A percentile compares a stretch with the other conserved stretches of the same genome.
Evolutionary conservation across 2,797 vertebrate species (phyloP).

Genomic region (Odontamblyopus lacepedii): DNA sequence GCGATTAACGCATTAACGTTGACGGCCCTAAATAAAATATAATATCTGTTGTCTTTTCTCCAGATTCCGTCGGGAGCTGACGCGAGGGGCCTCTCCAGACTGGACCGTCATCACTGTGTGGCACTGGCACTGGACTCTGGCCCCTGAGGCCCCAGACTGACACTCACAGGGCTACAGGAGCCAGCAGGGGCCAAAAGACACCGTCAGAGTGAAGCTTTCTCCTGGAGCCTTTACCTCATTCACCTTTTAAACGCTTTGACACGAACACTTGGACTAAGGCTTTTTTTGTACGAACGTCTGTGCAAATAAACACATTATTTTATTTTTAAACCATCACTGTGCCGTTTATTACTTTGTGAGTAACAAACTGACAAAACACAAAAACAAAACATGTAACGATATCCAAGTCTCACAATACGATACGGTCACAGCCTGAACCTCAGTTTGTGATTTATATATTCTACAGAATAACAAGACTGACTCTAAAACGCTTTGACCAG

Average conservation of each 20-base stretch:
- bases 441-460: too few relatives aligned
- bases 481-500: too few relatives aligned
- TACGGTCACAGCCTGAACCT: too few relatives aligned
- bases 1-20: too few relatives aligned
- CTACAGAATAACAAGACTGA: too few relatives aligned
- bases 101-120: slow-evolving; percentile 60
- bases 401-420: too few relatives aligned
- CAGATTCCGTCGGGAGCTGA: slow-evolving; percentile 61
- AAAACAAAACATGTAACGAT: too few relatives aligned
- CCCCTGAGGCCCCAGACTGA: slow-evolving; percentile 25
- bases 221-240: background rate
- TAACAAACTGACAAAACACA: too few relatives aligned
- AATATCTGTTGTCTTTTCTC: background rate
- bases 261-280: background rate
- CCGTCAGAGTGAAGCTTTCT: background rate
- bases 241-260: background rate
- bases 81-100: slow-evolving; percentile 35
- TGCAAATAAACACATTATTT: background rate
- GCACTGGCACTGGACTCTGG: slow-evolving; percentile 60
- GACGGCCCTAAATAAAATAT: too few relatives aligned
- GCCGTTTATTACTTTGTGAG: too few relatives aligned
- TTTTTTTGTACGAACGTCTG: background rate
- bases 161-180: too few relatives aligned
- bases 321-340: background rate
- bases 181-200: slow-evolving; percentile 4